phyloP scores from a whole-genome alignment of 2,888 invertebrate genomes.

The Dasypolia templi region DNA sequence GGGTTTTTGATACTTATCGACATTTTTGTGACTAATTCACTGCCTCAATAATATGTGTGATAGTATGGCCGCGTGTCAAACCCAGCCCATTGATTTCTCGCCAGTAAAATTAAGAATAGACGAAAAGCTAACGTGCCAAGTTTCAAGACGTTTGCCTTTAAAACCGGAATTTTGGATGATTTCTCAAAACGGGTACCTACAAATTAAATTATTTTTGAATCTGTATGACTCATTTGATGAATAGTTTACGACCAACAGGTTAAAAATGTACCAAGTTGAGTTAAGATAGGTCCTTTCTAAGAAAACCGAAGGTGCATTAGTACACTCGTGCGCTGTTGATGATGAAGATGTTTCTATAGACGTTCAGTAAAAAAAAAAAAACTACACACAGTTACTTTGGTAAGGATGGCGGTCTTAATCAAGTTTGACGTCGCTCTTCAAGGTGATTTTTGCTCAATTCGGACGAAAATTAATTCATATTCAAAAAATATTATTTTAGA shows the following conservation, averaged over 20 bases:
- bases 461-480: neutral
- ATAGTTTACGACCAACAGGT: slow-evolving; percentile 12
- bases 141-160: slow-evolving; percentile 31
- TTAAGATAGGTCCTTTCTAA: slow-evolving; percentile 7
- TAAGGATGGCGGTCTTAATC: neutral
- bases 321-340: slow-evolving; percentile 21
- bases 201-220: slow-evolving; percentile 11
- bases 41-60: slow-evolving; percentile 26
- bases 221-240: slow-evolving; percentile 14
- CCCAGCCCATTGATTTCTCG: slow-evolving; percentile 51
- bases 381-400: neutral
- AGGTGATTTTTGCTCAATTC: neutral
- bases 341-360: slow-evolving; percentile 9
- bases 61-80: slow-evolving; percentile 29
- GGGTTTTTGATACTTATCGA: slow-evolving; percentile 11
- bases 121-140: slow-evolving; percentile 55
- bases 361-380: neutral
- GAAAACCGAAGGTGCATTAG: neutral
- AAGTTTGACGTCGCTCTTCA: neutral
- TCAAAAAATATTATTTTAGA: neutral
- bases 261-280: neutral
- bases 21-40: slow-evolving; percentile 29
- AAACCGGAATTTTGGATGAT: slow-evolving; percentile 45
- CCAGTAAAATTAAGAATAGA: slow-evolving; percentile 61
- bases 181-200: slow-evolving; percentile 51